phyloP scores from a whole-genome alignment of 2,113 vertebrate genomes.

The Chaetodon trifascialis region DNA sequence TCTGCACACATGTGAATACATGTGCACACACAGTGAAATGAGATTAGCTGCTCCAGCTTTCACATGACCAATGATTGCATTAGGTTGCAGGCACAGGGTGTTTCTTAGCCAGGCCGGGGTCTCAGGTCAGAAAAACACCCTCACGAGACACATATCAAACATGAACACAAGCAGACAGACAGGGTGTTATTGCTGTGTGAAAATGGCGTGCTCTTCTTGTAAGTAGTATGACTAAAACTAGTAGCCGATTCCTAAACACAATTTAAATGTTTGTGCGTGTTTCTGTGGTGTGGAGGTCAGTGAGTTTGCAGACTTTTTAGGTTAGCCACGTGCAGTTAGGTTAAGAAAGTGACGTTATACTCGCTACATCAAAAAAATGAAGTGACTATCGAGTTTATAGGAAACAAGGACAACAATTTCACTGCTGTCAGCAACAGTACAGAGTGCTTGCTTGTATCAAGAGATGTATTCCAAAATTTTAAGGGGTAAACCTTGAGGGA shows the following conservation, averaged over 20 bases:
- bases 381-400: background rate
- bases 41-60: conserved; percentile 65
- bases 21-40: conserved; percentile 44
- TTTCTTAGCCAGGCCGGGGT: conserved; percentile 50
- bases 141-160: conserved; percentile 65
- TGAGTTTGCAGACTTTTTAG: background rate
- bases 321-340: background rate
- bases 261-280: conserved; percentile 7
- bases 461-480: background rate
- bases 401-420: background rate
- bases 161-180: conserved; percentile 27
- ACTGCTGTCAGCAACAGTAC: background rate
- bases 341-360: background rate
- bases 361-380: background rate
- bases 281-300: background rate
- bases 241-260: background rate
- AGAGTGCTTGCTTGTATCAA: background rate
- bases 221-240: background rate
- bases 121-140: conserved; percentile 71
- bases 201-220: background rate
- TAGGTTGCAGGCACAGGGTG: conserved; percentile 62
- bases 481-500: too few species aligned
- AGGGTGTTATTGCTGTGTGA: conserved; percentile 6
- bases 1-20: conserved; percentile 32
- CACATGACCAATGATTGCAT: conserved; percentile 76